Conservation (phyloP, 2,888 invertebrate genomes). For the Oasisia sp. region DNA sequence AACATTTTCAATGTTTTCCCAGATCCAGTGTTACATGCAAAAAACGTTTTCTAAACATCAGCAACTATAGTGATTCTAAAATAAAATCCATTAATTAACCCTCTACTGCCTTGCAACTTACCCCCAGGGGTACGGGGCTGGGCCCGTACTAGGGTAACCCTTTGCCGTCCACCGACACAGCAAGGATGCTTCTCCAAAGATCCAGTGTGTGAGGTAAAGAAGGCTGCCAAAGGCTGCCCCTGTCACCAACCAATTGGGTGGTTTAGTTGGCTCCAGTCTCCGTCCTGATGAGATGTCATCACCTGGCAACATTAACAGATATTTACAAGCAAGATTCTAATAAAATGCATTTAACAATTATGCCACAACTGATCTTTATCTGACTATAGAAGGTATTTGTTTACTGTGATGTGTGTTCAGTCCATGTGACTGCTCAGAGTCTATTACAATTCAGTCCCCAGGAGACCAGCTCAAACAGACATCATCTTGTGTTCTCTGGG, state of each 20-base stretch:
- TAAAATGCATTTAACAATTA: neutral
- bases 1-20: too few relatives aligned
- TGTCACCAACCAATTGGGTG: constrained; percentile 50
- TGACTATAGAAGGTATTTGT: too few relatives aligned
- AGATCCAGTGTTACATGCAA: neutral
- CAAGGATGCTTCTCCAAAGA: constrained; percentile 64
- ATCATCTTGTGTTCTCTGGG: too few relatives aligned
- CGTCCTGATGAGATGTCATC: constrained; percentile 25
- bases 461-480: too few relatives aligned
- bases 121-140: constrained; percentile 63
- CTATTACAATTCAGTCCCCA: too few relatives aligned
- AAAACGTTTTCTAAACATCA: neutral
- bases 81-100: neutral
- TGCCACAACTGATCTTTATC: too few relatives aligned
- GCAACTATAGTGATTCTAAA: neutral
- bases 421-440: too few relatives aligned
- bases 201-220: constrained; percentile 59
- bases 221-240: constrained; percentile 62
- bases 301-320: constrained; percentile 26
- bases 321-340: neutral
- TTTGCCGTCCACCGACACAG: constrained; percentile 62
- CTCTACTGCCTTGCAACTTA: constrained; percentile 38
- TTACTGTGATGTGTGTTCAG: too few relatives aligned
- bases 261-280: neutral
- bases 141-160: constrained; percentile 61